Percentiles rank a stretch among this genome's conserved stretches.
Conservation (phyloP, 2,797 vertebrate species). For the Anguilla marmorata region DNA sequence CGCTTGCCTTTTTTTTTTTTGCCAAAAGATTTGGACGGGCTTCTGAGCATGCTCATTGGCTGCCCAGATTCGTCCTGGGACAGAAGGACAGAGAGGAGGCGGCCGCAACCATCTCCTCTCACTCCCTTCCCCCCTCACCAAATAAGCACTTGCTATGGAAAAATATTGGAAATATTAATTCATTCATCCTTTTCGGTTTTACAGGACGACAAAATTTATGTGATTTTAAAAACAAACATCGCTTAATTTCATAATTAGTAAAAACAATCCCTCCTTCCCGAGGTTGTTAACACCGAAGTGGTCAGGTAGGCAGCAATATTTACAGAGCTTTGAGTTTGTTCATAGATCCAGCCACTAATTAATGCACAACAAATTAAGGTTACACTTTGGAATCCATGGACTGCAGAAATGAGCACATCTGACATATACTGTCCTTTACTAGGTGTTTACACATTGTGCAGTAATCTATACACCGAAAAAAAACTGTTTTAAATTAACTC, state of each 20-base stretch:
- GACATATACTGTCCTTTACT: not conserved
- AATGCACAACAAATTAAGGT: not conserved
- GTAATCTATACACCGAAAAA: not conserved
- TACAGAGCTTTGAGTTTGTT: not conserved
- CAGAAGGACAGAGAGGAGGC: not conserved
- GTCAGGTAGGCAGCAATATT: not conserved
- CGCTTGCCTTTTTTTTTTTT: slow-evolving; percentile 32
- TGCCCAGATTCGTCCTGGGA: not conserved
- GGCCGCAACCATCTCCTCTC: not conserved
- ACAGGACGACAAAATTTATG: not conserved
- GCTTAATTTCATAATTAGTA: not conserved
- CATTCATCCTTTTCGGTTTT: not conserved
- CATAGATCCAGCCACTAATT: not conserved
- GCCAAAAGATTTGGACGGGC: slow-evolving; percentile 54
- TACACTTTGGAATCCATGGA: not conserved
- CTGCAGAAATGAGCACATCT: not conserved
- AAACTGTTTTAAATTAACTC: not conserved
- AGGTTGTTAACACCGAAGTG: not conserved
- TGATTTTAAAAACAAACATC: not conserved
- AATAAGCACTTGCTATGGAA: not conserved
- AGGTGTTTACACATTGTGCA: not conserved
- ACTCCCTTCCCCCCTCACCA: not conserved
- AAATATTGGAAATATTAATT: not conserved
- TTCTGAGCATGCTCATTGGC: slow-evolving; percentile 11
- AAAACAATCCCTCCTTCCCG: not conserved